Conservation (phyloP, 2,797 vertebrate genomes). For the Salmo trutta region DNA sequence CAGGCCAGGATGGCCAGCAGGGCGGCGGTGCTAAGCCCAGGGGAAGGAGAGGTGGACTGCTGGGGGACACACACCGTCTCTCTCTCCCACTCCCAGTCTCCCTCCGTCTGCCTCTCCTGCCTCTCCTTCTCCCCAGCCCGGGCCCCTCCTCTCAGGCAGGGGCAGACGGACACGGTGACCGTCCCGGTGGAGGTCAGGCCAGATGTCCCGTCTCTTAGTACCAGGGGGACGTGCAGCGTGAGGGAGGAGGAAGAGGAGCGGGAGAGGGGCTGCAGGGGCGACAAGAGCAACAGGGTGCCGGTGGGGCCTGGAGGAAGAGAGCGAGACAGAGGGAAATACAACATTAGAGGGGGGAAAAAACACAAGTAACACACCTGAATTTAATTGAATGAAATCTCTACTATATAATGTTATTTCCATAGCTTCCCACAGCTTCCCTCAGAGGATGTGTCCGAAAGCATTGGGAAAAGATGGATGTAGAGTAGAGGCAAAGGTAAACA, state of each 20-base stretch:
- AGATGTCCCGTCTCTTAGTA: constrained; percentile 84
- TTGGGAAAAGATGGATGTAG: constrained; percentile 32
- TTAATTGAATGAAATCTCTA: constrained; percentile 42
- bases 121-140: constrained; percentile 74
- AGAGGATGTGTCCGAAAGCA: not conserved
- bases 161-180: constrained; percentile 87
- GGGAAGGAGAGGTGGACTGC: constrained; percentile 77
- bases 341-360: constrained; percentile 35
- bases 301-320: constrained; percentile 78
- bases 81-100: constrained; percentile 75
- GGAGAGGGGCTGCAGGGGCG: constrained; percentile 75
- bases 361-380: constrained; percentile 54
- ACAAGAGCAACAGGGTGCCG: constrained; percentile 83
- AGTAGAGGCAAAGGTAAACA: constrained; percentile 49
- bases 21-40: constrained; percentile 89
- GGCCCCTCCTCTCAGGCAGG: constrained; percentile 83
- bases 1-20: constrained; percentile 89
- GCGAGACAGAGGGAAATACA: not conserved
- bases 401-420: constrained; percentile 39
- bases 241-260: constrained; percentile 75
- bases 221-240: constrained; percentile 83
- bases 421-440: constrained; percentile 18
- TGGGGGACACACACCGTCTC: constrained; percentile 80
- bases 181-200: constrained; percentile 86
- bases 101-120: constrained; percentile 62